Evolutionary conservation across 2,113 vertebrate genomes (phyloP), one percentile per base, ranked within the genome.

Genomic region (Camelus dromedarius): DNA sequence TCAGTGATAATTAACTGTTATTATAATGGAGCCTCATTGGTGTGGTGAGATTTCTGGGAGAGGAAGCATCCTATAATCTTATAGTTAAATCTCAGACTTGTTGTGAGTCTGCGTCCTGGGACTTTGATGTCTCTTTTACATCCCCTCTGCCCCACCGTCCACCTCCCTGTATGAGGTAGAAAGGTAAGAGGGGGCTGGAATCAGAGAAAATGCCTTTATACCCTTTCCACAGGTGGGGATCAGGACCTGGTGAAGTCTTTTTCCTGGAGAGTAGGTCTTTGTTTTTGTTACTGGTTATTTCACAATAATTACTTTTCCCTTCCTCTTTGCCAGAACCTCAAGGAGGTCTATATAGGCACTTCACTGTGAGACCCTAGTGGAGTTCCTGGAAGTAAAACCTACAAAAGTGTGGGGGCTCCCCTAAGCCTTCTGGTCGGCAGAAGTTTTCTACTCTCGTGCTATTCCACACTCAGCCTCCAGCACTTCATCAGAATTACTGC

Each of bases 331-430:
- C 24, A 72, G 69, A 89, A 32, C 30, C 58, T 38, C 46, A 62
- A 56, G 56, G 72, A 82, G 20, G 79, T 64, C 48, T 96, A 62
- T 56, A n/a, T 73, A 28, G 48, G 30, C 30, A 54, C 20, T 66
- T 77, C 9, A 72, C 46, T 67, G 20, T 79, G 62, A 92, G 62
- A 89, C 83, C 50, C 35, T 79, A 26, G 6, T 86, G 15, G 38
- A n/a, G 12, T 81, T 94, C n/a, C 48, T 96, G 32, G 48, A 94
- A 35, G 35, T 79, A 79, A 89, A 95, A 38, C 38, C 60, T 67
- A 42, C 8, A 24, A n/a, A 56, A 56, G 4, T 72, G 0, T 64
- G 35, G 56, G n/a, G 32, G 16, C 32, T 54, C 3, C 19, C 4
- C 48, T 50, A 76, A 50, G 54, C 64, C 14, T 70, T 70, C 2